phyloP scores from a whole-genome alignment of 92 coral and sea anemone species.

The Virgularia gustaviana region DNA sequence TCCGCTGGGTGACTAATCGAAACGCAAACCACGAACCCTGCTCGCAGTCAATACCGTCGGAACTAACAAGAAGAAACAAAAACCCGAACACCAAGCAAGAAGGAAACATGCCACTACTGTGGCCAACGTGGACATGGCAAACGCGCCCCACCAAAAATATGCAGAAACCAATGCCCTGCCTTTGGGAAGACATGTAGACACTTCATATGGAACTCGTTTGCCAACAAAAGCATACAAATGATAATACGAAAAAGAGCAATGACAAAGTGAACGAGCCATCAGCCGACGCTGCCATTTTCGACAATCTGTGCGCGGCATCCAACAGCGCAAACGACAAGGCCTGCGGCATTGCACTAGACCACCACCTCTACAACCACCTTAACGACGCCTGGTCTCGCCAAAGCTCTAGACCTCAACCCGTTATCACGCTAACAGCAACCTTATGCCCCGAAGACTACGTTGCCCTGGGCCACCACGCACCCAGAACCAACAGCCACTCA shows the following conservation, averaged over 20 bases:
- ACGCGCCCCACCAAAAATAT: too few relatives aligned
- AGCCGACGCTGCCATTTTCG: conserved; percentile 48
- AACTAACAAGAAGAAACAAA: conserved; percentile 26
- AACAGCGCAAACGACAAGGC: too few relatives aligned
- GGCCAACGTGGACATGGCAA: conserved; percentile 63
- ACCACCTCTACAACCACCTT: conserved; percentile 56
- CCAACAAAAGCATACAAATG: conserved; percentile 42
- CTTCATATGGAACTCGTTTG: conserved; percentile 43
- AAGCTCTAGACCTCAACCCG: conserved; percentile 58
- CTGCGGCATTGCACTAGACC: conserved; percentile 54
- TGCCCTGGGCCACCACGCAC: conserved; percentile 45
- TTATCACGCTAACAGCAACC: conserved; percentile 43
- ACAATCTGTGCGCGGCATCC: conserved; percentile 39
- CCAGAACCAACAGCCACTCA: conserved; percentile 22
- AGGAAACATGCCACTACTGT: too few relatives aligned
- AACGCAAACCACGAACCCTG: conserved; percentile 44
- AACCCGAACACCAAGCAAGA: too few relatives aligned
- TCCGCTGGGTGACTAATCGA: conserved; percentile 56
- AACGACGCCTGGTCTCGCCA: conserved; percentile 41
- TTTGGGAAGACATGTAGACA: conserved; percentile 47
- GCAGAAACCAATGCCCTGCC: conserved; percentile 56
- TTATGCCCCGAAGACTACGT: conserved; percentile 55
- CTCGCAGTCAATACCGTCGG: conserved; percentile 45
- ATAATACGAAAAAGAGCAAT: not conserved
- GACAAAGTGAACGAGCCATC: not conserved